These are phyloP conservation scores for Acanthurus leucopareius DNA, from an alignment of 2,797 vertebrate genomes.

Conservation along the genomic window DNA sequence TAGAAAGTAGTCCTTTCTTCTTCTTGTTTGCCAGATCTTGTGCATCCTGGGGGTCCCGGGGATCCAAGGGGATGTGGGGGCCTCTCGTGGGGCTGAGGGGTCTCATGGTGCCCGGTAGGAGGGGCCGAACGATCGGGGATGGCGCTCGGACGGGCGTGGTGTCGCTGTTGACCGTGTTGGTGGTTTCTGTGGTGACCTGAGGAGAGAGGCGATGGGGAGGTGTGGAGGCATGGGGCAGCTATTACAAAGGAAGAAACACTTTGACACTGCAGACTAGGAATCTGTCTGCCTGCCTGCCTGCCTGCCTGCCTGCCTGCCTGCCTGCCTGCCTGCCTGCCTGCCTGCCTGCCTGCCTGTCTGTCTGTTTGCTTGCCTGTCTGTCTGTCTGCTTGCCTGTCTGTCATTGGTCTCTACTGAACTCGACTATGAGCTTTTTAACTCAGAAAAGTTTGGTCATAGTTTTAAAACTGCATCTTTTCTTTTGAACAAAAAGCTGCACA, in stretches of 20 bases:
- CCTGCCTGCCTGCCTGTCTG: neutral
- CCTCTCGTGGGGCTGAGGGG: constrained; percentile 81
- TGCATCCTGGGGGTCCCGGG: constrained; percentile 63
- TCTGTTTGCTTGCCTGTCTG: neutral
- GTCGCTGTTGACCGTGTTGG: constrained; percentile 68
- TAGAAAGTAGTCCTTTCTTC: constrained; percentile 98
- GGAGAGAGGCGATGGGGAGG: constrained; percentile 84
- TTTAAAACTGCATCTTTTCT: neutral
- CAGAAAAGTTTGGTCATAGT: neutral
- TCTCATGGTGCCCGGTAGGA: constrained; percentile 92
- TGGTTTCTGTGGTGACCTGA: constrained; percentile 94
- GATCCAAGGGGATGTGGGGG: constrained; percentile 61
- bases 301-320: neutral
- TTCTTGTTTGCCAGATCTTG: constrained; percentile 95
- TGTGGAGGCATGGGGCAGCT: constrained; percentile 67
- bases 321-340: neutral
- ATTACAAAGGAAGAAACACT: constrained; percentile 66
- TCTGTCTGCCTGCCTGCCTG: neutral
- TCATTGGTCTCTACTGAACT: neutral
- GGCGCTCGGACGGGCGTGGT: constrained; percentile 89
- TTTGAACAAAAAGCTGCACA: neutral
- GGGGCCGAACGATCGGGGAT: constrained; percentile 92
- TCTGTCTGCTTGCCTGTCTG: neutral
- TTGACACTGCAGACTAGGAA: constrained; percentile 1
- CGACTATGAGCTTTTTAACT: neutral